phyloP scores from a whole-genome alignment of 1,140 invertebrate genomes.

The Riptortus pedestris region DNA sequence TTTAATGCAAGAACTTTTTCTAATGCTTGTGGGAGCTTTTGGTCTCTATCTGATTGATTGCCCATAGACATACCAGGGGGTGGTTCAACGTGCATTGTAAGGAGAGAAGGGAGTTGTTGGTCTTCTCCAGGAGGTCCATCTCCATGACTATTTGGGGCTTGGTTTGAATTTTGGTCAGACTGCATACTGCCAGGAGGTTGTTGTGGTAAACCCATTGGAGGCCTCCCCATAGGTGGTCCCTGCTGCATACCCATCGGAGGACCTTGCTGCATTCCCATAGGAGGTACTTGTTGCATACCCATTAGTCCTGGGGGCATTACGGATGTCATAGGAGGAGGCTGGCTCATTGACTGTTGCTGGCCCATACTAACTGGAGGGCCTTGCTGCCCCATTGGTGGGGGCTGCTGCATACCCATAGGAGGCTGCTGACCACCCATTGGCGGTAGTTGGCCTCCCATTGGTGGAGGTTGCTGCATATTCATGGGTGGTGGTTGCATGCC shows the following conservation, averaged over 20 bases:
- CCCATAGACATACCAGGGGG: not conserved
- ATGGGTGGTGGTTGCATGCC: not conserved
- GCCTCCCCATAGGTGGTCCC: not conserved
- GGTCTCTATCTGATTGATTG: slow-evolving; percentile 38
- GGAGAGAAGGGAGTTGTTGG: not conserved
- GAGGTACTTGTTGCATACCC: slow-evolving; percentile 3
- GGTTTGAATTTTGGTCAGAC: not conserved
- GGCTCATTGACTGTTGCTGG: slow-evolving; percentile 1
- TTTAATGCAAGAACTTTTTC: slow-evolving; percentile 82
- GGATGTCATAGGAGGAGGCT: slow-evolving; percentile 5
- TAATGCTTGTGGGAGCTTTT: slow-evolving; percentile 65
- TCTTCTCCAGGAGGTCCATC: slow-evolving; percentile 2
- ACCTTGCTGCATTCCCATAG: slow-evolving; percentile 6
- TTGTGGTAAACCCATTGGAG: not conserved
- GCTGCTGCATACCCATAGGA: slow-evolving; percentile 9
- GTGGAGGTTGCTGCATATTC: slow-evolving; percentile 13
- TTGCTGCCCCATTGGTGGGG: not conserved
- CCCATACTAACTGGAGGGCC: slow-evolving; percentile 11
- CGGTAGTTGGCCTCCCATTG: not conserved
- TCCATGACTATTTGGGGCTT: not conserved
- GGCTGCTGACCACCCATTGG: not conserved
- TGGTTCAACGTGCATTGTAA: slow-evolving; percentile 14
- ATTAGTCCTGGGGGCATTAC: slow-evolving; percentile 3
- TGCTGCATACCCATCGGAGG: not conserved
- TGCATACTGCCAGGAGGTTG: slow-evolving; percentile 13